phyloP scores from a whole-genome alignment of 1,140 invertebrate genomes.

The Coenobita brevimanus region DNA sequence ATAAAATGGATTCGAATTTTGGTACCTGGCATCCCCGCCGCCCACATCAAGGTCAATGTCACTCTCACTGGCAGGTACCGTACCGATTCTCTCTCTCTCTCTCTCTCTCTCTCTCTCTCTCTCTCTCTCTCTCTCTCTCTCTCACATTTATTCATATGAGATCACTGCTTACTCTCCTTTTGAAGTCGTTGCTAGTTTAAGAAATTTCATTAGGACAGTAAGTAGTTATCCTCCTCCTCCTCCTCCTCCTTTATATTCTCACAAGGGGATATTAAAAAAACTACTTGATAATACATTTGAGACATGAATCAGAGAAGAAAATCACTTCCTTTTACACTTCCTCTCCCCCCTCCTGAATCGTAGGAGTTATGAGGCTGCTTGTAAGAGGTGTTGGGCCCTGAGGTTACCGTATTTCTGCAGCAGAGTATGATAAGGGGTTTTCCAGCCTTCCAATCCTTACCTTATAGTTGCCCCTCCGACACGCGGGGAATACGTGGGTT shows the following conservation, averaged over 20 bases:
- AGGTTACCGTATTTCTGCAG: too few species aligned
- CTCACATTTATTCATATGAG: background rate
- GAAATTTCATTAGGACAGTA: too few species aligned
- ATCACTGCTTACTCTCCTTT: background rate
- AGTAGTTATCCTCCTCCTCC: too few species aligned
- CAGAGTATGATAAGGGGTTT: too few species aligned
- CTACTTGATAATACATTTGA: too few species aligned
- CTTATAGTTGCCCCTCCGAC: background rate
- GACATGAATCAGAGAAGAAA: too few species aligned
- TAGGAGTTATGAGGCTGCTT: background rate
- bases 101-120: background rate
- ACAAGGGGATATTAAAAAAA: too few species aligned
- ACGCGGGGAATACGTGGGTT: too few species aligned
- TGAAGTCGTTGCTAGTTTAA: too few species aligned
- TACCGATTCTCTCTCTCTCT: background rate
- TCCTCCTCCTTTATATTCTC: background rate
- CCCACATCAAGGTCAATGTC: constrained; percentile 20
- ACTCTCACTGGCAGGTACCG: constrained; percentile 10
- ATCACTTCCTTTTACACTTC: background rate
- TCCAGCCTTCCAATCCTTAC: background rate
- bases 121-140: background rate
- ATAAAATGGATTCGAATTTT: background rate
- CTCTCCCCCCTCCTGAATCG: background rate
- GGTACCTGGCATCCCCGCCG: background rate
- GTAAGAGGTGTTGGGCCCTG: too few species aligned